phyloP scores from a whole-genome alignment of 1,140 invertebrate species.

The Antheraea pernyi region DNA sequence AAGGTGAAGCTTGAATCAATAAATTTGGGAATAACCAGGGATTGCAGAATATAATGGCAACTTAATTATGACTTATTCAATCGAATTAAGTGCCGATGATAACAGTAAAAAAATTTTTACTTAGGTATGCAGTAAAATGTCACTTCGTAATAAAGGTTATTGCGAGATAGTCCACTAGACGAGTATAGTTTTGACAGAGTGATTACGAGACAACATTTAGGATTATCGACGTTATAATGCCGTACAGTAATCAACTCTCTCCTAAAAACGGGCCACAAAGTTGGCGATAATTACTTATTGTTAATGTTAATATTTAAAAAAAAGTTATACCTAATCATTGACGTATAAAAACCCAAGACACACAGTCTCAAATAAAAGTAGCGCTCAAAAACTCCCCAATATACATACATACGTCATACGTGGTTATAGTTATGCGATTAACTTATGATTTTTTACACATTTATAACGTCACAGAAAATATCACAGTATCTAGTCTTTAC shows the following conservation, averaged over 20 bases:
- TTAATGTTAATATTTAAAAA: too few species aligned
- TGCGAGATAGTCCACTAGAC: conserved; percentile 16
- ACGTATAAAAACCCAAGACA: too few species aligned
- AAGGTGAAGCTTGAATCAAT: too few species aligned
- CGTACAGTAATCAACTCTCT: conserved; percentile 6
- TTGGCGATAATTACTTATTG: neutral
- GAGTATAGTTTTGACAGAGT: conserved; percentile 19
- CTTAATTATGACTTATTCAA: neutral
- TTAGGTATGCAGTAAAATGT: conserved; percentile 8
- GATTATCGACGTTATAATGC: conserved; percentile 18
- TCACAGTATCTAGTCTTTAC: too few species aligned
- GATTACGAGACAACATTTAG: conserved; percentile 21
- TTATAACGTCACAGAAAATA: too few species aligned
- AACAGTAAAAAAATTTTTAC: conserved; percentile 4
- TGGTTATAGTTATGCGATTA: too few species aligned
- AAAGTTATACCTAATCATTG: too few species aligned
- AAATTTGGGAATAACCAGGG: too few species aligned
- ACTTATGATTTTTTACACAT: too few species aligned
- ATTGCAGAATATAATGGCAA: neutral
- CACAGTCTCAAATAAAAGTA: too few species aligned
- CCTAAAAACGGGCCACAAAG: conserved; percentile 4
- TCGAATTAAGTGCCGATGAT: neutral
- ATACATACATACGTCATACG: too few species aligned
- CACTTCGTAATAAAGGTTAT: conserved; percentile 19
- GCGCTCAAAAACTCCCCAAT: too few species aligned